phyloP scores from a whole-genome alignment of 2,888 invertebrate genomes.

The Chelonus formosanus region DNA sequence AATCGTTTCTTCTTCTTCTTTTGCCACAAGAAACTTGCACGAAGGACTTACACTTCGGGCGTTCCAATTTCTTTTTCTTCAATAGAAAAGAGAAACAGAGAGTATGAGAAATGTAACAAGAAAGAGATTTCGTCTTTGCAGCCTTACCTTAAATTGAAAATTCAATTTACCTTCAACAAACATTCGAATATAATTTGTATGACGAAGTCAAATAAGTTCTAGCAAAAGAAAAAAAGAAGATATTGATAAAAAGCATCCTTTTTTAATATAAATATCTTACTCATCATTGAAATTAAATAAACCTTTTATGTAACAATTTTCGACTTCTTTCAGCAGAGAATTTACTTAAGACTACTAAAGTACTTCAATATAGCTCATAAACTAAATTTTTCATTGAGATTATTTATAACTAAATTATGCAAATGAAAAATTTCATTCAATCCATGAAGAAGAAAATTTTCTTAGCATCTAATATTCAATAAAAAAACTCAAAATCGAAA shows the following conservation, averaged over 20 bases:
- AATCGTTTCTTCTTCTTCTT: slow-evolving; percentile 16
- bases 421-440: no score
- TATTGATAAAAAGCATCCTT: not conserved
- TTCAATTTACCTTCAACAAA: slow-evolving; percentile 10
- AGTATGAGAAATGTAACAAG: not conserved
- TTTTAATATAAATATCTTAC: not conserved
- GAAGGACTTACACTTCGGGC: slow-evolving; percentile 18
- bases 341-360: no score
- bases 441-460: no score
- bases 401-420: no score
- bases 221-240: not conserved
- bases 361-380: no score
- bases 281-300: no score
- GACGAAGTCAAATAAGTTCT: slow-evolving; percentile 5
- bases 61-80: slow-evolving; percentile 22
- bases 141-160: slow-evolving; percentile 12
- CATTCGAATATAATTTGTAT: slow-evolving; percentile 5
- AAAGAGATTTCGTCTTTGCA: slow-evolving; percentile 5
- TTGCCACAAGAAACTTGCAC: slow-evolving; percentile 18
- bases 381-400: no score
- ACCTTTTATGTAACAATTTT: no score
- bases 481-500: no score
- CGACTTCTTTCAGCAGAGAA: no score
- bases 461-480: no score
- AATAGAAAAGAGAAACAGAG: slow-evolving; percentile 10